These are phyloP conservation scores for Protomyctophum bolini DNA, from an alignment of 2,113 vertebrate genomes.

Conservation along the genomic window DNA sequence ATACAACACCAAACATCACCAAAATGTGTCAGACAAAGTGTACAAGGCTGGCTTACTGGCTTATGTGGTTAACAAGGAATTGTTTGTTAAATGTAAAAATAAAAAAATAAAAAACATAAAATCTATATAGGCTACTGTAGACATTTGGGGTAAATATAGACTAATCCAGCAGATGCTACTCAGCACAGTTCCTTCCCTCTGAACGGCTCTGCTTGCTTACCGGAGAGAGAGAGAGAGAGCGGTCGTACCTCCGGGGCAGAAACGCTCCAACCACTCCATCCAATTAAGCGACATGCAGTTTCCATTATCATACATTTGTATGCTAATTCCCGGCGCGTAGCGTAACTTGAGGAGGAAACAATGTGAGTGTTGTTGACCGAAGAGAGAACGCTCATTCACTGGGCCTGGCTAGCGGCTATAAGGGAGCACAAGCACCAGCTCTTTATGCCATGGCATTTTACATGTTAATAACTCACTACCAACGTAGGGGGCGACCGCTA, in stretches of 20 bases:
- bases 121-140: too few relatives aligned
- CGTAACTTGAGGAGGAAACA: constrained; percentile 33
- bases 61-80: too few relatives aligned
- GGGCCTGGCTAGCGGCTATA: constrained; percentile 8
- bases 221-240: too few relatives aligned
- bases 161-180: background rate
- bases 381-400: constrained; percentile 39
- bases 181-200: background rate
- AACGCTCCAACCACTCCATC: constrained; percentile 29
- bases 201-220: too few relatives aligned
- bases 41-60: too few relatives aligned
- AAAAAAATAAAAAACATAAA: too few relatives aligned
- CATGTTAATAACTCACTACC: constrained; percentile 20
- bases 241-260: background rate
- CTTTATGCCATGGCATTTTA: constrained; percentile 7
- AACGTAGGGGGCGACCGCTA: too few relatives aligned
- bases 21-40: too few relatives aligned
- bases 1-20: too few relatives aligned
- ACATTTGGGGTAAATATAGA: background rate
- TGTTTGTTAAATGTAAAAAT: too few relatives aligned
- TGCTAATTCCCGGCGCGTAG: constrained; percentile 41
- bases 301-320: constrained; percentile 36
- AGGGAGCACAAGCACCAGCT: constrained; percentile 14
- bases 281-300: constrained; percentile 40
- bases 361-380: constrained; percentile 44